Evolutionary conservation across 2,113 vertebrate genomes (phyloP).

Genomic region (Acrocephalus kingi): DNA sequence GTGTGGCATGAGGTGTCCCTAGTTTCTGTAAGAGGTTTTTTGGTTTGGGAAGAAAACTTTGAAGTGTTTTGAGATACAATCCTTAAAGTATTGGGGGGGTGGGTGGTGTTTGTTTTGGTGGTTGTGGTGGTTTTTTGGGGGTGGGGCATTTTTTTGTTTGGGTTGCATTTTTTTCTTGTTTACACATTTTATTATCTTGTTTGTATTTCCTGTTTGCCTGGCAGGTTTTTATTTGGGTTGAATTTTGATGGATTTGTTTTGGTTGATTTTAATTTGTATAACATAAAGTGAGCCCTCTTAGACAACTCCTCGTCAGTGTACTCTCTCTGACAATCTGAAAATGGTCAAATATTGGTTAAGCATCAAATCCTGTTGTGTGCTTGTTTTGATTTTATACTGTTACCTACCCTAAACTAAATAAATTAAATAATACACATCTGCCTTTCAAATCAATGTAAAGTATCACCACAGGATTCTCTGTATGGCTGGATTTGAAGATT

Average conservation of each 20-base stretch:
- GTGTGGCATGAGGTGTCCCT: background rate
- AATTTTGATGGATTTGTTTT: accelerated
- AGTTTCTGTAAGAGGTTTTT: background rate
- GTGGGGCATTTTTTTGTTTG: accelerated
- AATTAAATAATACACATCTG: background rate
- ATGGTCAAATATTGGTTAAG: background rate
- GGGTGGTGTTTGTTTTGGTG: background rate
- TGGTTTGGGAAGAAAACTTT: background rate
- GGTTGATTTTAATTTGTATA: background rate
- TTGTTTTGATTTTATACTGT: background rate
- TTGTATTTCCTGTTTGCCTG: background rate
- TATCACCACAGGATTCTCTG: background rate
- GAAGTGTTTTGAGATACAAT: background rate
- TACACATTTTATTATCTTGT: background rate
- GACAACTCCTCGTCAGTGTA: background rate
- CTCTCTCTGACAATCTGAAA: background rate
- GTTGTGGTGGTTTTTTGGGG: background rate
- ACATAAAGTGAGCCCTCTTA: background rate
- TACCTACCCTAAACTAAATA: background rate
- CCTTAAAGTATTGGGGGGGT: background rate
- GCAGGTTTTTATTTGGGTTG: background rate
- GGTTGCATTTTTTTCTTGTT: background rate
- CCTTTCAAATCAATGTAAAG: background rate
- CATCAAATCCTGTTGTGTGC: background rate
- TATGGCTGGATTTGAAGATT: background rate